phyloP scores from a whole-genome alignment of 1,140 invertebrate species.

The Oryzaephilus surinamensis region DNA sequence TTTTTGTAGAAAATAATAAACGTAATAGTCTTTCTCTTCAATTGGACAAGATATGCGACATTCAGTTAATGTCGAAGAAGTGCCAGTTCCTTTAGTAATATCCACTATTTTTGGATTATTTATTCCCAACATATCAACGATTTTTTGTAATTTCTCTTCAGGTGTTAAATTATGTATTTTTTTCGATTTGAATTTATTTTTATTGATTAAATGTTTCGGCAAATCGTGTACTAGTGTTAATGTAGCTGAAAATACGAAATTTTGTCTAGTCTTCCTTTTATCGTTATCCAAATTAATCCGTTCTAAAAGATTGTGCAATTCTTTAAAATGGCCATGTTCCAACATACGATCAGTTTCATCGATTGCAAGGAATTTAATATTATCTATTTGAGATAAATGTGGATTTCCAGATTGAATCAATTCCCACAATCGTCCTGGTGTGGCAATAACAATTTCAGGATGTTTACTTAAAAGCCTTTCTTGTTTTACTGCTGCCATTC shows the following conservation, averaged over 20 bases:
- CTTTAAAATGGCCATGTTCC: conserved; percentile 92
- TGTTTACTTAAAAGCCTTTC: conserved; percentile 66
- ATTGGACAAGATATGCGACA: conserved; percentile 64
- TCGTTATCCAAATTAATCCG: conserved; percentile 61
- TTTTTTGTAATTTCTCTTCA: conserved; percentile 57
- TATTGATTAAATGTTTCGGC: conserved; percentile 62
- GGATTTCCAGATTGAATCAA: conserved; percentile 66
- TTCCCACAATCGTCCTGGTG: conserved; percentile 93
- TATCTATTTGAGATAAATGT: conserved; percentile 59
- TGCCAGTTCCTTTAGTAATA: conserved; percentile 69
- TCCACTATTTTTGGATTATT: conserved; percentile 89
- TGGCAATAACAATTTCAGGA: conserved; percentile 92
- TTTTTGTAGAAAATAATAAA: conserved; percentile 83
- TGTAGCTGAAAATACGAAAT: conserved; percentile 97
- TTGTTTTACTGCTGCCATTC: conserved; percentile 85
- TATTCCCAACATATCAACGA: conserved; percentile 68
- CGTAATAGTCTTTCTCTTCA: conserved; percentile 82
- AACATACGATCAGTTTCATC: conserved; percentile 99
- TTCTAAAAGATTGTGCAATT: conserved; percentile 74
- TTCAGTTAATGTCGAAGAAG: conserved; percentile 73
- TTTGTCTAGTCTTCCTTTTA: conserved; percentile 60
- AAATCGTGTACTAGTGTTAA: conserved; percentile 80
- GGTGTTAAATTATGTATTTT: conserved; percentile 57
- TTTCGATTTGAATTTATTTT: conserved; percentile 36
- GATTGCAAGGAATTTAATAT: conserved; percentile 77